These are phyloP conservation scores for Junonia oenone DNA, from an alignment of 2,888 invertebrate genomes.

Conservation along the genomic window DNA sequence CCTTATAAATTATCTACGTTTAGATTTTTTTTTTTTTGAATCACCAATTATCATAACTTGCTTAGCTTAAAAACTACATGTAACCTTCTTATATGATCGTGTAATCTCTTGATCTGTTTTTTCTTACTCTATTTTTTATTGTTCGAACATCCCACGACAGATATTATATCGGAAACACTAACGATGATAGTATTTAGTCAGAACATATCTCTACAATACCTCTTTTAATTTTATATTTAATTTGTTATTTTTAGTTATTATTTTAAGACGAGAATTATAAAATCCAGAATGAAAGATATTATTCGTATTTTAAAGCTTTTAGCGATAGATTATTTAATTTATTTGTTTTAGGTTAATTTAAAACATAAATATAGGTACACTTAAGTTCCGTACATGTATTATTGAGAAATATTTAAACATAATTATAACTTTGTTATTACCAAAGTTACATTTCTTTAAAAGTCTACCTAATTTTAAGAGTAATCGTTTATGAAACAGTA, in stretches of 20 bases:
- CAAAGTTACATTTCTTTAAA: conserved; percentile 42
- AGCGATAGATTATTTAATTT: conserved; percentile 60
- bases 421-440: conserved; percentile 32
- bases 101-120: background rate
- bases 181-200: conserved; percentile 6
- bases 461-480: conserved; percentile 27
- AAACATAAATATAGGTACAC: conserved; percentile 14
- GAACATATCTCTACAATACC: conserved; percentile 40
- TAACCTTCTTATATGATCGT: conserved; percentile 34
- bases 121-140: background rate
- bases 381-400: conserved; percentile 28
- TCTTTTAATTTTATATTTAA: conserved; percentile 43
- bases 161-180: background rate
- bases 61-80: background rate
- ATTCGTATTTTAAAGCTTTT: conserved; percentile 54
- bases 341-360: conserved; percentile 45
- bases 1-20: background rate
- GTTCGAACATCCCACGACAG: background rate
- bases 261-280: conserved; percentile 62
- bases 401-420: conserved; percentile 28
- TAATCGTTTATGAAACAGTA: conserved; percentile 15
- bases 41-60: background rate
- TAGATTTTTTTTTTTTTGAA: background rate
- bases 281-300: conserved; percentile 73
- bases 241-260: conserved; percentile 69